Percentiles rank a stretch among this genome's conserved stretches.
Conservation (phyloP, 2,888 invertebrate genomes). For the Phaedon cochleariae region DNA sequence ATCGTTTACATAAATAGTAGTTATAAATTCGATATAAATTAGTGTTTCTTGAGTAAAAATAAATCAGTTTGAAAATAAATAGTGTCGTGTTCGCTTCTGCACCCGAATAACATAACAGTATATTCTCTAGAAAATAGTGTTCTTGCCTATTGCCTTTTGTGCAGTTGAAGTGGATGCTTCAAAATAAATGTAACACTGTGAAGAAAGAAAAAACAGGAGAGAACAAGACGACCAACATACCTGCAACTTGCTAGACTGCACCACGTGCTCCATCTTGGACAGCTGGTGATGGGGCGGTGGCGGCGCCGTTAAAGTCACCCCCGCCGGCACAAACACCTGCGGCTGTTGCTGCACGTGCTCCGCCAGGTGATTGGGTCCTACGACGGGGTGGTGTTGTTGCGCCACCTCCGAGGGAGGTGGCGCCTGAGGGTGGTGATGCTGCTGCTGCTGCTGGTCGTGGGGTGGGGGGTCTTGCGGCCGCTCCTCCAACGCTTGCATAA, state of each 20-base stretch:
- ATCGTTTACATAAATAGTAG: too few relatives aligned
- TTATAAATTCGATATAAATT: too few relatives aligned
- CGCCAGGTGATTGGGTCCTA: constrained; percentile 25
- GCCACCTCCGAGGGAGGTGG: constrained; percentile 12
- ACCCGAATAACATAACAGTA: too few relatives aligned
- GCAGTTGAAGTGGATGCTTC: too few relatives aligned
- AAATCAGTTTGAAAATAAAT: too few relatives aligned
- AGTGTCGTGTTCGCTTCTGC: too few relatives aligned
- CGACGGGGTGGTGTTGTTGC: constrained; percentile 1
- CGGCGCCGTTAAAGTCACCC: neutral
- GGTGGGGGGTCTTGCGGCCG: neutral
- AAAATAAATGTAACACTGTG: too few relatives aligned
- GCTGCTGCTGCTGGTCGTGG: neutral
- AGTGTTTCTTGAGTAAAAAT: too few relatives aligned
- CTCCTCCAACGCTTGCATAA: neutral
- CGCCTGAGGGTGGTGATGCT: constrained; percentile 24
- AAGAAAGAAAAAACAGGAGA: neutral
- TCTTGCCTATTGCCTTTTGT: too few relatives aligned
- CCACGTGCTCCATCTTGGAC: constrained; percentile 51
- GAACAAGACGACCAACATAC: too few relatives aligned
- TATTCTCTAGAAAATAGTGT: too few relatives aligned
- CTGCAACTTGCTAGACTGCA: constrained; percentile 59
- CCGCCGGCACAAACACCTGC: neutral
- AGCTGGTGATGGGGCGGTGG: constrained; percentile 7
- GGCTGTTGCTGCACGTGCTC: constrained; percentile 12